Percentiles rank a stretch among this genome's conserved stretches.
Conservation (phyloP, 1,140 invertebrate genomes). For the Diabrotica virgifera region DNA sequence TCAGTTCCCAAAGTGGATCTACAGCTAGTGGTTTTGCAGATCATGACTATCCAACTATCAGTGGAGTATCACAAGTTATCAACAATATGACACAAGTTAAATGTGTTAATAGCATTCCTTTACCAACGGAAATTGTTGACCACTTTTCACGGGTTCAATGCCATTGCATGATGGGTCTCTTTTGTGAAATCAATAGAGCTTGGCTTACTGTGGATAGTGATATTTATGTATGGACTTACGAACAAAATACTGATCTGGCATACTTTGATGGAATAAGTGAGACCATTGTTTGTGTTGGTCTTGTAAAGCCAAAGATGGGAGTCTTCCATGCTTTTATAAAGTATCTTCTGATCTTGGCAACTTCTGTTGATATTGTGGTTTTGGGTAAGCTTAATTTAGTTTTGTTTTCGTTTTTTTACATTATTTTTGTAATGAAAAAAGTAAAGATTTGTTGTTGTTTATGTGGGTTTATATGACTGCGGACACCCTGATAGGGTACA, state of each 20-base stretch:
- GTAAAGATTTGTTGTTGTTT: too few species aligned
- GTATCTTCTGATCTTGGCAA: constrained; percentile 86
- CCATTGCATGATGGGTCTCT: constrained; percentile 93
- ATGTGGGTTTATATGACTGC: too few species aligned
- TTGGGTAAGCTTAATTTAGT: constrained; percentile 47
- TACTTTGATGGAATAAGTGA: constrained; percentile 92
- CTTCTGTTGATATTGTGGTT: constrained; percentile 89
- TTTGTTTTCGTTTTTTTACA: too few species aligned
- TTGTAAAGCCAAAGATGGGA: constrained; percentile 80
- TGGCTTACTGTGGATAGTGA: constrained; percentile 98
- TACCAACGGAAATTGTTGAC: constrained; percentile 89
- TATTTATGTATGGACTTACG: constrained; percentile 95
- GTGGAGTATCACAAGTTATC: constrained; percentile 62
- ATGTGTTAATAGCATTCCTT: constrained; percentile 76
- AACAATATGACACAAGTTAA: constrained; percentile 75
- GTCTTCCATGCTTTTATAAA: constrained; percentile 91
- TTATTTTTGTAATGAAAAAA: too few species aligned
- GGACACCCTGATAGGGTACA: too few species aligned
- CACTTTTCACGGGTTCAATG: constrained; percentile 92
- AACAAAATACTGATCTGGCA: constrained; percentile 84
- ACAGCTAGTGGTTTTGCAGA: constrained; percentile 86
- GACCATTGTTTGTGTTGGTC: constrained; percentile 82
- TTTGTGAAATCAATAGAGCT: constrained; percentile 91
- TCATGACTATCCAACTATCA: constrained; percentile 82
- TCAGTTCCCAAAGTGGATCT: constrained; percentile 59